Conservation (phyloP, 2,888 invertebrate species). For the Campopleginae sp. region DNA sequence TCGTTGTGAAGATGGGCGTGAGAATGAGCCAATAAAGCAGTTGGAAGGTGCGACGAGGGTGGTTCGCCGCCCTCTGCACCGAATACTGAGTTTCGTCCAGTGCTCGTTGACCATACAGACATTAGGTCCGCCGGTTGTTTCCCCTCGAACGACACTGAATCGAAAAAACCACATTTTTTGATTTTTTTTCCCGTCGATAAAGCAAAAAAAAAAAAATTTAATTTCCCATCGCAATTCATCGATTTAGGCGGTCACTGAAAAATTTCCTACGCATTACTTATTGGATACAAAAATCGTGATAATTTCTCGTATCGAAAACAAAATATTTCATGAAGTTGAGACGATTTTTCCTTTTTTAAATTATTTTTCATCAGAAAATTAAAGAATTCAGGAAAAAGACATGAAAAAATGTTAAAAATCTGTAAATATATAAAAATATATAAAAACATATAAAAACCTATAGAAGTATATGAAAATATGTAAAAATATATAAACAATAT, state of each 20-base stretch:
- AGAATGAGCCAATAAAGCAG: constrained; percentile 77
- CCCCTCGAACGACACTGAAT: constrained; percentile 75
- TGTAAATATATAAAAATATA: too few species aligned
- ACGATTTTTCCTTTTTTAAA: not conserved
- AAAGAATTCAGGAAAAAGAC: too few species aligned
- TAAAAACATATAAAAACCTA: too few species aligned
- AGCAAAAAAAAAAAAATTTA: not conserved
- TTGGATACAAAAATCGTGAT: too few species aligned
- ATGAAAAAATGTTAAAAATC: too few species aligned
- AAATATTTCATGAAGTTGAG: too few species aligned
- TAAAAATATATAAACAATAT: too few species aligned
- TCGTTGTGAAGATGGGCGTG: constrained; percentile 79
- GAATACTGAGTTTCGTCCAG: constrained; percentile 83
- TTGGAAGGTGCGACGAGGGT: constrained; percentile 78
- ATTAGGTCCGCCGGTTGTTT: constrained; percentile 79
- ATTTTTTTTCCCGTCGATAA: not conserved
- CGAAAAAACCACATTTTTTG: not conserved
- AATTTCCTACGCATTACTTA: too few species aligned
- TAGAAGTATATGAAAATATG: too few species aligned
- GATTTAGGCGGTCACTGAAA: not conserved
- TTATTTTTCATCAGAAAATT: not conserved
- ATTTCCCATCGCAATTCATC: not conserved
- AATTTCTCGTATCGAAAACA: too few species aligned
- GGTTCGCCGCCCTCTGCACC: constrained; percentile 80
- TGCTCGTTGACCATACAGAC: constrained; percentile 84